Base-by-base conservation (phyloP, 2,888 invertebrate genomes). In the Zhuqinia jingwanae region DNA sequence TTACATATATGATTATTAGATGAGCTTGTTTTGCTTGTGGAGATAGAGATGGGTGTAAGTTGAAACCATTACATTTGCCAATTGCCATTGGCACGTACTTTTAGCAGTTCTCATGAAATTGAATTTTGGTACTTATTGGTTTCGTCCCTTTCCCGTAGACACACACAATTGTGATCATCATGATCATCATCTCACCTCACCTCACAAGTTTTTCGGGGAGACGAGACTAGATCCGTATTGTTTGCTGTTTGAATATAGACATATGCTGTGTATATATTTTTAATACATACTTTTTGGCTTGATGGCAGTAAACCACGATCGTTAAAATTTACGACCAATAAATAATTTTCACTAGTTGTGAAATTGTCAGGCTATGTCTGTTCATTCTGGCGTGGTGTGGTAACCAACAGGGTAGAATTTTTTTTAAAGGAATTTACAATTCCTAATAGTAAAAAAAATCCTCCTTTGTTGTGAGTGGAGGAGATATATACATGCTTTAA, bases 291-390 rank as follows among this genome's bases (percentile, higher is more conserved):
- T n/a, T n/a, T n/a, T n/a, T n/a, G n/a, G n/a, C n/a, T n/a, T n/a
- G n/a, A n/a, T n/a, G n/a, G 73, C 17, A 68, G 56, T 65, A 80
- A 68, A 68, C 79, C 79, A 68, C 68, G 53, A 30, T 68, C 68
- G 68, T 80, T 60, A 80, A 68, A 80, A 80, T 80, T 80, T 80
- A 80, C 30, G 79, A 68, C 50, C 53, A 68, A 80, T 80, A 80
- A 80, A 80, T 80, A 80, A 80, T 80, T 68, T 68, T 47, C 53
- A 25, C 60, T 17, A 50, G 8, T 63, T 80, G 22, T 68, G 53
- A 68, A 80, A 53, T 80, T 80, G 68, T 68, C 65, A 79, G 60
- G n/a, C n/a, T n/a, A n/a, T 13, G 30, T 17, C 17, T 47, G 47
- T 47, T 47, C 30, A 13, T 63, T n/a, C n/a, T n/a, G 11, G 63